These are phyloP conservation scores for Achlya flavicornis DNA, from an alignment of 2,888 invertebrate genomes.

Conservation along the genomic window DNA sequence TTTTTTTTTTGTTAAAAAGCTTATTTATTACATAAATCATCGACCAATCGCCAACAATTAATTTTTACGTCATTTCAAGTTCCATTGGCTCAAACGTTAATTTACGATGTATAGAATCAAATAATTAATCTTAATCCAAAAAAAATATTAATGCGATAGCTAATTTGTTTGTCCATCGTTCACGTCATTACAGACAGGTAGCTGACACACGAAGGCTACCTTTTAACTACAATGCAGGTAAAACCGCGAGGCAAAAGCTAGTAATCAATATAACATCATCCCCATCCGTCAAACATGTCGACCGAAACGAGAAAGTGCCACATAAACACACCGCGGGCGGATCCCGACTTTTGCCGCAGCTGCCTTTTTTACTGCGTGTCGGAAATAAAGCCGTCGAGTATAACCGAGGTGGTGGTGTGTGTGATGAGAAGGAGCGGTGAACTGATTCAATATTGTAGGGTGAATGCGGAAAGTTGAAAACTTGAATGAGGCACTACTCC, in stretches of 20 bases:
- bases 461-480: neutral
- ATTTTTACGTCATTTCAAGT: too few species aligned
- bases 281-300: conserved; percentile 21
- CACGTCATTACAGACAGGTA: too few species aligned
- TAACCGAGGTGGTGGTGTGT: conserved; percentile 47
- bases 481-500: neutral
- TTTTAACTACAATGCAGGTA: too few species aligned
- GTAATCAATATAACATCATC: conserved; percentile 13
- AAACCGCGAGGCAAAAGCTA: neutral
- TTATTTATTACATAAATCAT: too few species aligned
- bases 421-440: conserved; percentile 15
- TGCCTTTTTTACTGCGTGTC: conserved; percentile 63
- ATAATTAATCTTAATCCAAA: too few species aligned
- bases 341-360: conserved; percentile 47
- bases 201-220: too few species aligned
- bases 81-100: too few species aligned
- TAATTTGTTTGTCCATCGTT: too few species aligned
- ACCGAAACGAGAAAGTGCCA: conserved; percentile 30
- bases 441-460: neutral
- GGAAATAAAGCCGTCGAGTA: conserved; percentile 67
- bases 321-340: conserved; percentile 51
- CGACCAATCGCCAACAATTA: too few species aligned
- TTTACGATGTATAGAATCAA: too few species aligned
- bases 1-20: too few species aligned
- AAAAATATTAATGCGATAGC: too few species aligned